Conservation (phyloP, 1,140 invertebrate genomes). For the Drosophila melanica region DNA sequence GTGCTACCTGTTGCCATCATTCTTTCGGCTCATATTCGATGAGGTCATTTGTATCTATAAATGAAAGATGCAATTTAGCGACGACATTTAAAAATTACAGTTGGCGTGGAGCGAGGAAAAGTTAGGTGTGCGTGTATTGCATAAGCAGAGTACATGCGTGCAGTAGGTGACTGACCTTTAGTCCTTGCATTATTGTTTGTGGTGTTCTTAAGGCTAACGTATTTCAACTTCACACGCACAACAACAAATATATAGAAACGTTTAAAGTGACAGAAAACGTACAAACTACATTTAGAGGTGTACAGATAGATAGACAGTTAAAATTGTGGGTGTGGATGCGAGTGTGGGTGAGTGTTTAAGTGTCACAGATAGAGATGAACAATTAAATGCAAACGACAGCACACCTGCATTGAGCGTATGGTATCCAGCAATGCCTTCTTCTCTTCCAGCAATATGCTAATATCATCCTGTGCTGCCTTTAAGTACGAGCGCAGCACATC, state of each 20-base stretch:
- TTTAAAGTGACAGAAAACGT: conserved; percentile 47
- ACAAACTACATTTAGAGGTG: conserved; percentile 57
- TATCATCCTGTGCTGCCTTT: conserved; percentile 89
- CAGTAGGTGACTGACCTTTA: conserved; percentile 72
- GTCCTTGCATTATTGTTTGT: conserved; percentile 79
- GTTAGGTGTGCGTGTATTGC: conserved; percentile 6
- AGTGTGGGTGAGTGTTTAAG: conserved; percentile 14
- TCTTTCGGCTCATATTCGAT: conserved; percentile 78
- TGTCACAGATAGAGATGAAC: background rate
- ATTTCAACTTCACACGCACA: conserved; percentile 68
- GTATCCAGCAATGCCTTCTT: conserved; percentile 90
- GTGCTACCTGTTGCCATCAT: conserved; percentile 83
- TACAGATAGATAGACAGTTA: conserved; percentile 57
- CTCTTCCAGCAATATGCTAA: conserved; percentile 88
- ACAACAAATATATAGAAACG: conserved; percentile 56
- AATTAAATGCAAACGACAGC: background rate
- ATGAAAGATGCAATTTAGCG: conserved; percentile 14
- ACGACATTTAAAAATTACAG: no score
- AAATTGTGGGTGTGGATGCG: conserved; percentile 3
- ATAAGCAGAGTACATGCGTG: conserved; percentile 52
- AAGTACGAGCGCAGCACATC: conserved; percentile 86
- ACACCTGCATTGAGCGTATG: conserved; percentile 87
- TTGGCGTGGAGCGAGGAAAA: background rate
- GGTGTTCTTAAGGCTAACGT: conserved; percentile 71
- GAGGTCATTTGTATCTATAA: conserved; percentile 79